Conservation (phyloP, 2,888 invertebrate species). For the Disparrhopalites patrizii region DNA sequence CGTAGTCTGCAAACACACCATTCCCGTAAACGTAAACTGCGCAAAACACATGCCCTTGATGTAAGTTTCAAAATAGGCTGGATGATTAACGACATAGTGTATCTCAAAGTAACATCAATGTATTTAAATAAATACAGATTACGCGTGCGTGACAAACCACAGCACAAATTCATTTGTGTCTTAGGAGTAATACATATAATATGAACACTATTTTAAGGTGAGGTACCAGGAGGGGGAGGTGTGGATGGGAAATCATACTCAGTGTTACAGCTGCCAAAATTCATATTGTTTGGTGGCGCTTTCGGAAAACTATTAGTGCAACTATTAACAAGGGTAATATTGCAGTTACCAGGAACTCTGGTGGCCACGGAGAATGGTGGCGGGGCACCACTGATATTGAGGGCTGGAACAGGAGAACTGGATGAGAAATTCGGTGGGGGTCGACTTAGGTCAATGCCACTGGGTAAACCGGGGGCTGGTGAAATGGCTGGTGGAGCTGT, state of each 20-base stretch:
- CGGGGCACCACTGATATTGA: not conserved
- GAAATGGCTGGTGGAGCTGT: not conserved
- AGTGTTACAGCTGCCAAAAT: not conserved
- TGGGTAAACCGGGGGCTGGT: slow-evolving; percentile 15
- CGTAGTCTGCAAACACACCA: too few species aligned
- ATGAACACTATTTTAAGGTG: slow-evolving; percentile 12
- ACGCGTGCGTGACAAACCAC: slow-evolving; percentile 9
- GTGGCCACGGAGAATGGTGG: slow-evolving; percentile 1
- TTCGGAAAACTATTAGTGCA: slow-evolving; percentile 7
- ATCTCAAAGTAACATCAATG: slow-evolving; percentile 17
- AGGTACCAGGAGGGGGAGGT: slow-evolving; percentile 27
- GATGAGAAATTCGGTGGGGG: slow-evolving; percentile 60
- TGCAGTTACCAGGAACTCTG: slow-evolving; percentile 6
- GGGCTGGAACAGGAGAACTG: not conserved
- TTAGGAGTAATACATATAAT: not conserved
- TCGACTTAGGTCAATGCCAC: slow-evolving; percentile 55
- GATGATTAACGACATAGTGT: too few species aligned
- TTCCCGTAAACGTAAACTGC: too few species aligned
- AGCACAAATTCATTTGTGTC: too few species aligned
- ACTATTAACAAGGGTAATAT: slow-evolving; percentile 3
- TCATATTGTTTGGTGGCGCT: not conserved
- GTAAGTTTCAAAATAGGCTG: too few species aligned
- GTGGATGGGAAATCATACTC: not conserved
- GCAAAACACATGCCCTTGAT: too few species aligned
- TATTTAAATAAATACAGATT: slow-evolving; percentile 21